phyloP scores from a whole-genome alignment of 2,113 vertebrate species.

The Phylloscopus whistleri region DNA sequence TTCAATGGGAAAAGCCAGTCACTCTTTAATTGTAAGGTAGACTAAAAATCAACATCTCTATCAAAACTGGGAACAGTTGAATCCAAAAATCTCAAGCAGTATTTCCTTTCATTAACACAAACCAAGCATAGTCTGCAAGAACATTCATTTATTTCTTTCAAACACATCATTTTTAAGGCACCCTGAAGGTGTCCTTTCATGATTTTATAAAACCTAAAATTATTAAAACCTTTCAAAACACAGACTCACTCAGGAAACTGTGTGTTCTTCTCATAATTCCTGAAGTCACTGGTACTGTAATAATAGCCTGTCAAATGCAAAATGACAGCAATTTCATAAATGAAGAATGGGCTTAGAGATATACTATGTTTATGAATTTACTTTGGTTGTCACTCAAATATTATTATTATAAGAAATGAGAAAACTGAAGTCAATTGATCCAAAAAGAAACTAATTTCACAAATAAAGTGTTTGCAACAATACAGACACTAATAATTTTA shows the following conservation, averaged over 20 bases:
- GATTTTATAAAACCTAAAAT: slow-evolving; percentile 70
- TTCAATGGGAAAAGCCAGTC: background rate
- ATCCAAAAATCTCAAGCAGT: slow-evolving; percentile 24
- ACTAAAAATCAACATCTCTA: slow-evolving; percentile 5
- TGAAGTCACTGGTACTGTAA: slow-evolving; percentile 52
- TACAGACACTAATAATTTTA: background rate
- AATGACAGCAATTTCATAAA: slow-evolving; percentile 71
- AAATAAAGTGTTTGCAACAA: background rate
- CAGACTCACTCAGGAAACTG: slow-evolving; percentile 55
- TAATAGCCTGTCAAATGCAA: slow-evolving; percentile 64
- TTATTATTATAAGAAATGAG: slow-evolving; percentile 54
- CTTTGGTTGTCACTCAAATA: slow-evolving; percentile 69
- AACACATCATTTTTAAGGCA: slow-evolving; percentile 60
- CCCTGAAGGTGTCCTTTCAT: slow-evolving; percentile 55
- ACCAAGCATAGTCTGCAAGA: slow-evolving; percentile 21
- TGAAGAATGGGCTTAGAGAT: slow-evolving; percentile 65
- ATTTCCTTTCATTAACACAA: slow-evolving; percentile 66
- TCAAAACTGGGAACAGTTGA: slow-evolving; percentile 13
- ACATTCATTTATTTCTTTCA: slow-evolving; percentile 62
- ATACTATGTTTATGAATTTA: slow-evolving; percentile 74
- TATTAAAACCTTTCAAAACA: slow-evolving; percentile 66
- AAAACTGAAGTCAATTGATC: slow-evolving; percentile 54
- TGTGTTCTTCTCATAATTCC: slow-evolving; percentile 40
- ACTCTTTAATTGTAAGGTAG: background rate
- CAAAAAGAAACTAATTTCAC: slow-evolving; percentile 19